Base-by-base conservation (phyloP, 2,797 vertebrate genomes). In the Peromyscus attwateri region DNA sequence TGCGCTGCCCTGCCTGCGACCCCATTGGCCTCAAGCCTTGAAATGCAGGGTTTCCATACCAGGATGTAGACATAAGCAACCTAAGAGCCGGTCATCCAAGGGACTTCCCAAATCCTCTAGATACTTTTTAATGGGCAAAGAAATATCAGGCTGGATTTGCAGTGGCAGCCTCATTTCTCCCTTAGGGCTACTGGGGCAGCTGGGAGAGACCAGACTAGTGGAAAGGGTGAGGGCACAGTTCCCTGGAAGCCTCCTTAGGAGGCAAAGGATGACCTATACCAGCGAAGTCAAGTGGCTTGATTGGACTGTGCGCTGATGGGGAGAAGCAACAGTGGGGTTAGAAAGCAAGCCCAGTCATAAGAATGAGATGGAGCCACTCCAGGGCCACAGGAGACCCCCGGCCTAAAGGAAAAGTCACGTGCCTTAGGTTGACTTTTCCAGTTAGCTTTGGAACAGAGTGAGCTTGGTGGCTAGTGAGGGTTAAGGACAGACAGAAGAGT, bases 1-100 rank as follows among this genome's bases (percentile, higher is more conserved):
- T 97, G 87, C 96, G 55, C 96, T 95, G 97, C 79, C 92, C 96
- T 76, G 80, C 89, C 87, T 23, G 71, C 94, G 73, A 96, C 91
- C 96, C 92, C 37, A 71, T 43, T 0, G 60, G 68, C 85, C 55
- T 84, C 55, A 91, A 92, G 79, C 89, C 43, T 68, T n/a, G 0
- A 79, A 92, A 89, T 9, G 12, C 85, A 12, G 62, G 76, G 37
- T 66, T 94, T 83, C 77, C 37, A 40, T 34, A 71, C 46, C 14
- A 0, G 6, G n/a, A 46, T 49, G 19, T 43, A 92, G 62, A 81
- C 4, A 4, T 3, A 17, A 76, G 34, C 76, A 73, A 57, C 25
- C 37, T 34, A 60, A 49, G 37, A 19, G 17, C 29, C 0, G 8
- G 73, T 46, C 4, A 11, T 60, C 76, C 68, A 29, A 84, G 70